Conservation (phyloP, 2,888 invertebrate genomes). For the Stramonita haemastoma region DNA sequence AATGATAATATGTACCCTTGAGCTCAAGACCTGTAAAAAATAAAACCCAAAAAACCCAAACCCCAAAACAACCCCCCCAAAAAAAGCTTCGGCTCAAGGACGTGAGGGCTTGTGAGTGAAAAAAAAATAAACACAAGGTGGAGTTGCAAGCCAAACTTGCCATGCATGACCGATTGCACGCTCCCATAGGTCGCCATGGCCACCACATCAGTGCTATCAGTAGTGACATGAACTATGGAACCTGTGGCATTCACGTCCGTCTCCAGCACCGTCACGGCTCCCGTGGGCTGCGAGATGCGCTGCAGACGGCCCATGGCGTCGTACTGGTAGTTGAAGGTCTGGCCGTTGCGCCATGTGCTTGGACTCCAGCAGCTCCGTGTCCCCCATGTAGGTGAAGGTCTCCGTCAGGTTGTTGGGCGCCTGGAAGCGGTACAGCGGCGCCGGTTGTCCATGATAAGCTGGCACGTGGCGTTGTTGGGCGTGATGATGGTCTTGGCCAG, state of each 20-base stretch:
- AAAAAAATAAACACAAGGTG: conserved; percentile 45
- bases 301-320: conserved; percentile 92
- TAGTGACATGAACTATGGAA: conserved; percentile 76
- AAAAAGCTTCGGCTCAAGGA: conserved; percentile 11
- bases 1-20: background rate
- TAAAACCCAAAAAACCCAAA: background rate
- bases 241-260: conserved; percentile 76
- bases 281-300: conserved; percentile 92
- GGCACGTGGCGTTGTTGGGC: conserved; percentile 68
- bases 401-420: conserved; percentile 96
- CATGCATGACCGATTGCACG: conserved; percentile 77
- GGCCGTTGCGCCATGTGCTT: conserved; percentile 79
- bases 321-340: conserved; percentile 94
- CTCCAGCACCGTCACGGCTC: conserved; percentile 86
- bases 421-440: conserved; percentile 90
- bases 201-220: conserved; percentile 75
- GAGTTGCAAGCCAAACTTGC: conserved; percentile 66
- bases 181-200: conserved; percentile 77
- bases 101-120: conserved; percentile 37
- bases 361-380: conserved; percentile 87
- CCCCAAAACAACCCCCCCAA: background rate
- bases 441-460: conserved; percentile 92
- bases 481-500: conserved; percentile 87
- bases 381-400: conserved; percentile 93
- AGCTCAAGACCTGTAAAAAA: background rate